A percentile compares a stretch with the other conserved stretches of the same genome.
Conservation (phyloP, 1,140 invertebrate species). For the Caenorhabditis latens region DNA sequence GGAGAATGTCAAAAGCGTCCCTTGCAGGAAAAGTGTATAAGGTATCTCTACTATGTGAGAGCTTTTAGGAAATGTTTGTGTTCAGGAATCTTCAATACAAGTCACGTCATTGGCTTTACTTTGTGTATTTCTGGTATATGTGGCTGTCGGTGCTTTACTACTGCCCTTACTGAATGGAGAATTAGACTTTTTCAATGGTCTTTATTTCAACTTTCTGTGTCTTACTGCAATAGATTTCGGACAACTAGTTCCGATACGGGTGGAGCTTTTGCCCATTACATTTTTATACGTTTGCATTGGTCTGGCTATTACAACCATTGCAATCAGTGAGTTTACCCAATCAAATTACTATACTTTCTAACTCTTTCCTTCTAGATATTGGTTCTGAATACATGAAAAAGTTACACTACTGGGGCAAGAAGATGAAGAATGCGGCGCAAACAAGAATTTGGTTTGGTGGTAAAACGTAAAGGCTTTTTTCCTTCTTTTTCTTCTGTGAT, state of each 20-base stretch:
- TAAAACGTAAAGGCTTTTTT: slow-evolving; percentile 53
- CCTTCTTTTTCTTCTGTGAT: background rate
- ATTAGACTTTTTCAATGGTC: slow-evolving; percentile 68
- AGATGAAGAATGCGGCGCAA: slow-evolving; percentile 67
- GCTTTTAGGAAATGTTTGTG: background rate
- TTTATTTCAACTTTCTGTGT: slow-evolving; percentile 69
- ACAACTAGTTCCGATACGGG: slow-evolving; percentile 66
- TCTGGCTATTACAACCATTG: slow-evolving; percentile 67
- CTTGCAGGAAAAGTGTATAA: slow-evolving; percentile 60
- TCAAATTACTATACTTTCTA: no score
- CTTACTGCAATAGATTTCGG: slow-evolving; percentile 69
- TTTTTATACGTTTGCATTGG: slow-evolving; percentile 68
- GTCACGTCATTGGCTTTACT: slow-evolving; percentile 64
- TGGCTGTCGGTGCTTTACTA: slow-evolving; percentile 66
- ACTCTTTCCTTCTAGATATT: slow-evolving; percentile 59
- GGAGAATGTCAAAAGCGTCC: slow-evolving; percentile 64
- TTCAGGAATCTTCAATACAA: slow-evolving; percentile 66
- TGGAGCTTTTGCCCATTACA: slow-evolving; percentile 67
- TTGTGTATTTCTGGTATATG: slow-evolving; percentile 62
- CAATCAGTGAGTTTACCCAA: slow-evolving; percentile 58
- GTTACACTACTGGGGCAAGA: slow-evolving; percentile 69
- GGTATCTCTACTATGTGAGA: background rate
- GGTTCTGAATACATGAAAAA: slow-evolving; percentile 70
- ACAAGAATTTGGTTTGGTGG: slow-evolving; percentile 70
- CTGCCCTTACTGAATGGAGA: slow-evolving; percentile 66